These are phyloP conservation scores for Tympanuchus pallidicinctus DNA, from an alignment of 2,113 vertebrate genomes.

Conservation along the genomic window DNA sequence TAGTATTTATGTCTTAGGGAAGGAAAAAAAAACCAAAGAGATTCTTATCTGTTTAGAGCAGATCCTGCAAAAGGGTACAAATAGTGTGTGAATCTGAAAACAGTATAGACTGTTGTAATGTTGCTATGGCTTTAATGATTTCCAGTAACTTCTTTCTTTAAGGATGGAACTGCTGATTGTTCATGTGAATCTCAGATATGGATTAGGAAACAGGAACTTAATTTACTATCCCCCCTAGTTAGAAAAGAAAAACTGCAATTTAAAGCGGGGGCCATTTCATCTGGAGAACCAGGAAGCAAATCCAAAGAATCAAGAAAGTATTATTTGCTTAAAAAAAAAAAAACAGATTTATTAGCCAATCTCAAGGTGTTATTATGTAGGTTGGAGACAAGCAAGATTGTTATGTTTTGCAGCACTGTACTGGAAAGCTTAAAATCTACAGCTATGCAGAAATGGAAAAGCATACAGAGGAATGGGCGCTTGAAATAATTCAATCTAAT, in stretches of 20 bases:
- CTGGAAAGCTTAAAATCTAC: conserved; percentile 36
- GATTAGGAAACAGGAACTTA: neutral
- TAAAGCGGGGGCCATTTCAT: neutral
- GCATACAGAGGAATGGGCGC: neutral
- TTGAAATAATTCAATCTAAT: conserved; percentile 16
- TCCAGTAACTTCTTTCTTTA: neutral
- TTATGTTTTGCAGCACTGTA: neutral
- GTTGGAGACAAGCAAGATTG: conserved; percentile 17
- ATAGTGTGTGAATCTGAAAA: neutral
- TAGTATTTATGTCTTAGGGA: neutral
- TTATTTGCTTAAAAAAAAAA: neutral
- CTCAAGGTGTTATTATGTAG: neutral
- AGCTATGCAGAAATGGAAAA: conserved; percentile 31
- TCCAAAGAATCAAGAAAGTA: conserved; percentile 10
- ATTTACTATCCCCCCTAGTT: neutral
- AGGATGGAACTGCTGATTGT: neutral
- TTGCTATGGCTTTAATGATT: neutral
- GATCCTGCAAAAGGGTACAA: neutral
- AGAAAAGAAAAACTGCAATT: neutral
- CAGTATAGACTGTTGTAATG: neutral
- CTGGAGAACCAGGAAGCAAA: conserved; percentile 20
- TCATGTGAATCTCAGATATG: neutral
- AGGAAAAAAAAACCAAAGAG: neutral
- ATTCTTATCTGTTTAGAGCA: neutral
- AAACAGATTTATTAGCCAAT: conserved; percentile 58